Base-by-base conservation (phyloP, 1,140 invertebrate genomes). In the Drosophila dunni region DNA sequence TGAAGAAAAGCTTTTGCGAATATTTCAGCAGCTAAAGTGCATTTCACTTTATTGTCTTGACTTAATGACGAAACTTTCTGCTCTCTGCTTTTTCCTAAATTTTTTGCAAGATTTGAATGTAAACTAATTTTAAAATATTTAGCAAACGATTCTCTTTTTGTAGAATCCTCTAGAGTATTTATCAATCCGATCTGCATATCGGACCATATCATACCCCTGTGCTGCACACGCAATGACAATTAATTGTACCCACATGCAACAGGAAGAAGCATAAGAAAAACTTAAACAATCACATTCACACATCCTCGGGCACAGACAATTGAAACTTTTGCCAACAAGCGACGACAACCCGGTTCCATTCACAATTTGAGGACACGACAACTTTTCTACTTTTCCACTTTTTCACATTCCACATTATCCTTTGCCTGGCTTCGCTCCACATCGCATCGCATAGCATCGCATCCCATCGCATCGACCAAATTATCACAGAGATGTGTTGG, bases 271-370 rank as follows among this genome's bases (percentile, higher is more conserved):
- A 73, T 64, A 62, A 78, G 71, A 66, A 78, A 73, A 88, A 88
- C 79, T 86, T 79, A 71, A 78, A 77, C 79, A 86, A 88, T 86
- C 83, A 60, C 82, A 88, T 86, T 82, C 79, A 68, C 83, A 86
- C 83, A 88, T 88, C 74, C 72, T 88, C 83, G 46, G 72, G 68
- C 82, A 76, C 53, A 79, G 76, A 82, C 83, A 86, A 86, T 83
- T 88, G 83, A 86, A 86, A 88, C 79, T 88, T 86, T 79, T 81
- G 73, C 65, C 58, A 67, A 40, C 79, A 56, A 54, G 40, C 51
- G 57, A 34, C 44, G 79, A 81, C 79, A 84, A 69, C 75, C 65
- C 76, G 53, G 66, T 79, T 73, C 51, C 71, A 73, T 71, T 79
- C 76, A 74, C 76, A 77, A 5, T 70, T 88, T 42, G 57, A 79